Percentiles rank a stretch among this genome's conserved stretches.
Evolutionary conservation across 2,888 invertebrate species (phyloP).

Genomic region (Andrena minutula): DNA sequence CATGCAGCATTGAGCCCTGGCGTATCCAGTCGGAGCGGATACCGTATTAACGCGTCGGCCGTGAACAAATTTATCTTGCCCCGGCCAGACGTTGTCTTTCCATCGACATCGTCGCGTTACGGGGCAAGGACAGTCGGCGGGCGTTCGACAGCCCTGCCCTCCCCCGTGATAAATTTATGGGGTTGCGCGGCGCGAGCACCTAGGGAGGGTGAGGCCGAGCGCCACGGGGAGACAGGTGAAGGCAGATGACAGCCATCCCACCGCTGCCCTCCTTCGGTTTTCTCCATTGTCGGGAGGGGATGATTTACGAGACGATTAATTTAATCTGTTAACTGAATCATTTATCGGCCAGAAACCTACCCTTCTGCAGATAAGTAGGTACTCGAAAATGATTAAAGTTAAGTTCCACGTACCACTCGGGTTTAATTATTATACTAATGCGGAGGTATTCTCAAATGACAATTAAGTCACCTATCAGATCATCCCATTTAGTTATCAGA

Average conservation of each 20-base stretch:
- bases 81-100: slow-evolving; percentile 68
- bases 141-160: slow-evolving; percentile 14
- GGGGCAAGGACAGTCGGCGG: slow-evolving; percentile 29
- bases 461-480: no score
- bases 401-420: no score
- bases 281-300: not conserved
- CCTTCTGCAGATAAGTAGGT: no score
- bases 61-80: slow-evolving; percentile 71
- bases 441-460: no score
- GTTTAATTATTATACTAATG: no score
- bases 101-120: slow-evolving; percentile 58
- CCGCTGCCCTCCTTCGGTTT: not conserved
- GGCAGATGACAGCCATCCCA: not conserved
- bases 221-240: not conserved
- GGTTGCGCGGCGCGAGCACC: slow-evolving; percentile 10
- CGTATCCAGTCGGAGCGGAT: slow-evolving; percentile 50
- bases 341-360: not conserved
- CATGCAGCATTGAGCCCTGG: slow-evolving; percentile 55
- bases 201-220: not conserved
- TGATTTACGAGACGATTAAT: not conserved
- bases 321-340: not conserved
- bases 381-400: no score
- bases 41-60: slow-evolving; percentile 58
- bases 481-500: no score
- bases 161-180: slow-evolving; percentile 49